Conservation (phyloP, 2,113 vertebrate genomes). For the Callaeas wilsoni region DNA sequence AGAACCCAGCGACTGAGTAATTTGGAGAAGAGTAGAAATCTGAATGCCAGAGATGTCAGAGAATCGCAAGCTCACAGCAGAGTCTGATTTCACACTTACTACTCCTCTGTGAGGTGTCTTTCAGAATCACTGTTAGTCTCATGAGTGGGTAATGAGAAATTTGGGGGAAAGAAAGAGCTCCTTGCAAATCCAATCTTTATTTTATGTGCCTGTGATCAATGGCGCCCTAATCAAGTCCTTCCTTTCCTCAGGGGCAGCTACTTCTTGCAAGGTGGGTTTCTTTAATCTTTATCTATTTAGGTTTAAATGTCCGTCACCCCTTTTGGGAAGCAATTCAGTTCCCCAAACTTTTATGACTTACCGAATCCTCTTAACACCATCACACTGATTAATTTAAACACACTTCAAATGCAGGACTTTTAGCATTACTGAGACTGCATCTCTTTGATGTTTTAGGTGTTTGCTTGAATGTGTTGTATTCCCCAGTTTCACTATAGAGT, state of each 20-base stretch:
- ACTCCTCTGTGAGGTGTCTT: neutral
- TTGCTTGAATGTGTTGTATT: constrained; percentile 10
- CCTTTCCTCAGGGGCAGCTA: neutral
- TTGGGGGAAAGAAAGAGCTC: neutral
- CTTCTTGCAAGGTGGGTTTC: neutral
- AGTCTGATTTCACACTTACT: neutral
- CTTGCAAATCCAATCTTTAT: neutral
- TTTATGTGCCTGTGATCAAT: neutral
- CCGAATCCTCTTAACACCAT: neutral
- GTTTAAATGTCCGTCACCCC: neutral
- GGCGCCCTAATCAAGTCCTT: neutral
- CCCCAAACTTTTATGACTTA: neutral
- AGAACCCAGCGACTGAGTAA: neutral
- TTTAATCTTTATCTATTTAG: constrained; percentile 16
- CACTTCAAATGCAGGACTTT: neutral
- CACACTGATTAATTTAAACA: neutral
- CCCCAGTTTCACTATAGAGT: neutral
- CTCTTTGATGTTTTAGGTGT: constrained; percentile 9
- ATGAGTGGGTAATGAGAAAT: neutral
- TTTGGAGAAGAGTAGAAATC: neutral
- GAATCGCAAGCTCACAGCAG: neutral
- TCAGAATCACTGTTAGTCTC: neutral
- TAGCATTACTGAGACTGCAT: neutral
- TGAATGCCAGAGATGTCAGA: neutral
- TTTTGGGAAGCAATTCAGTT: constrained; percentile 13